Evolutionary conservation across 2,797 vertebrate genomes (phyloP), one percentile per base, ranked within the genome.

Genomic region (Diceros bicornis): DNA sequence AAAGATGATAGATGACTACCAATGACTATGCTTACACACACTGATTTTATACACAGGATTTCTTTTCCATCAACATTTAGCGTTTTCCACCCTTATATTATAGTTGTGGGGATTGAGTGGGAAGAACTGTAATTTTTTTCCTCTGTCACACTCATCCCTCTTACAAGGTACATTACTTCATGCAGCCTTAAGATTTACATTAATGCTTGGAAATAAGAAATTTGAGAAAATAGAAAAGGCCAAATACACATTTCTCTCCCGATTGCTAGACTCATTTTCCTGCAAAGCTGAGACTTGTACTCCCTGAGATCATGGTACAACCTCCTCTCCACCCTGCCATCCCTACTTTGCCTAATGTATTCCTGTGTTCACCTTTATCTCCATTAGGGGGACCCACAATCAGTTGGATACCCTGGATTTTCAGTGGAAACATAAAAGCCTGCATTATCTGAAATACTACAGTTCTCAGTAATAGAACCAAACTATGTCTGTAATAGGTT

Each of bases 141-240:
- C 20, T 75, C 21, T n/a, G 1, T 32, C 64, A 16, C 27, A 55
- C 0, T 85, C 21, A 34, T 62, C 57, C 32, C 23, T 83, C 18
- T 86, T 88, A 81, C 1, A 82, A 82, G 27, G 64, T 71, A 68
- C 11, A 41, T 66, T 44, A 78, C 16, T 81, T 94, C 10, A 2
- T 59, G 4, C 23, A 94, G 20, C 2, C 23, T 88, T 92, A 72
- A 78, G 37, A 84, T 81, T 92, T 64, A 50, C 14, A 20, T 14
- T 89, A 34, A 66, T 83, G 27, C 16, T 81, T 94, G 25, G 25
- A 96, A 91, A 86, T 74, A 79, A 90, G 74, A 50, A 81, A 88
- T 37, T 50, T 27, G 20, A n/a, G 68, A 66, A 27, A 72, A 64
- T 34, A 86, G 37, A 81, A 88, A 69, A 61, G 75, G 41, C 52